A percentile compares a stretch with the other conserved stretches of the same genome.
Evolutionary conservation across 2,888 invertebrate genomes (phyloP).

Genomic region (Trissoscelio sp.): DNA sequence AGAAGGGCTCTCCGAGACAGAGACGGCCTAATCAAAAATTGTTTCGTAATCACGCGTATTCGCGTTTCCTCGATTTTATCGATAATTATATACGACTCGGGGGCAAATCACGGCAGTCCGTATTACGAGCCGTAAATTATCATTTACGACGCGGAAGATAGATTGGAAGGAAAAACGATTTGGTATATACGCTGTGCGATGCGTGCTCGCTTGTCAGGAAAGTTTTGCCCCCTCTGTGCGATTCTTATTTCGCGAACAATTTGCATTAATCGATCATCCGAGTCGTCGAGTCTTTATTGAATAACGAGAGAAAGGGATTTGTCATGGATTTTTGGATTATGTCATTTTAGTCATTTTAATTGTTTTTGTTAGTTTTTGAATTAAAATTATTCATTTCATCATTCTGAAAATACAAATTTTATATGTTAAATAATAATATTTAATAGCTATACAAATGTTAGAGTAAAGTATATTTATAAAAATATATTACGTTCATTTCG

Average conservation of each 20-base stretch:
- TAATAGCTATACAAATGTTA: no score
- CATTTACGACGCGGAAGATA: conserved; percentile 62
- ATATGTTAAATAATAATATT: no score
- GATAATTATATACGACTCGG: conserved; percentile 64
- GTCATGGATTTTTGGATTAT: neutral
- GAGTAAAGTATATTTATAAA: no score
- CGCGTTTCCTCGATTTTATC: conserved; percentile 69
- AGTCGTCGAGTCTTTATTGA: conserved; percentile 21
- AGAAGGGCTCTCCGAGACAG: neutral
- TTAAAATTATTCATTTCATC: no score
- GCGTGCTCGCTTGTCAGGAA: conserved; percentile 38
- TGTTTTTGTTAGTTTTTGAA: no score
- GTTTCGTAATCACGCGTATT: conserved; percentile 68
- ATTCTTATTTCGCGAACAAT: conserved; percentile 54
- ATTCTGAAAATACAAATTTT: no score
- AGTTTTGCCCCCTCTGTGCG: conserved; percentile 6
- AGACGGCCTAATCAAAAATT: conserved; percentile 58
- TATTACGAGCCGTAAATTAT: conserved; percentile 64
- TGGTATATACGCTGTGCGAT: conserved; percentile 10
- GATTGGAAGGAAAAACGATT: conserved; percentile 45
- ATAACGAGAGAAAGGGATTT: conserved; percentile 7
- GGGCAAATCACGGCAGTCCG: conserved; percentile 56
- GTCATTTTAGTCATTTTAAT: neutral
- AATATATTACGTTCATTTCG: no score
- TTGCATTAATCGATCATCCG: conserved; percentile 60